A percentile compares a stretch with the other conserved stretches of the same genome.
phyloP scores from a whole-genome alignment of 2,113 vertebrate species.

The Eulacestoma nigropectus region DNA sequence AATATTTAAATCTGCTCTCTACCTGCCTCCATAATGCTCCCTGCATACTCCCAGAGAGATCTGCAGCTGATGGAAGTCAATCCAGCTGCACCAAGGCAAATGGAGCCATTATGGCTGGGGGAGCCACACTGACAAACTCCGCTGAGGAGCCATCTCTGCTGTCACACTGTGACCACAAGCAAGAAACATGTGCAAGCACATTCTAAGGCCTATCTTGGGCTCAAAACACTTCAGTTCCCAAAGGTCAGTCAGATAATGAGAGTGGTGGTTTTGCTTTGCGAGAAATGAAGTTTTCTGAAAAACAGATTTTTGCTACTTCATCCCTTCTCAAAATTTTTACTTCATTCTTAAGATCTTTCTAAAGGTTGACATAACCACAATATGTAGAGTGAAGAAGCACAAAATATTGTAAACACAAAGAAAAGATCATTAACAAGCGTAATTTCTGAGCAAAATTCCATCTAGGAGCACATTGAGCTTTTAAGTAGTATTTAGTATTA shows the following conservation, averaged over 20 bases:
- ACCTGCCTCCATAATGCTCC: rapidly evolving
- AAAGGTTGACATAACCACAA: neutral
- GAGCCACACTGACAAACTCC: neutral
- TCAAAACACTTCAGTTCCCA: neutral
- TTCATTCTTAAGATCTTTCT: neutral
- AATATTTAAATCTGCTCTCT: neutral
- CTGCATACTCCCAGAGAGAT: neutral
- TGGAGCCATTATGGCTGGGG: neutral
- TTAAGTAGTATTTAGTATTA: constrained; percentile 17
- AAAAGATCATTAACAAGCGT: neutral
- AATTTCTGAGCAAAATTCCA: neutral
- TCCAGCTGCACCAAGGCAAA: neutral
- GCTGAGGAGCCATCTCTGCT: neutral
- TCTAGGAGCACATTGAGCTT: neutral
- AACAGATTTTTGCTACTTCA: neutral
- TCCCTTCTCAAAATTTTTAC: neutral
- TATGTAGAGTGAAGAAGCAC: neutral
- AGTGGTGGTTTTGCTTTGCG: neutral
- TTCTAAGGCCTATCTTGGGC: neutral
- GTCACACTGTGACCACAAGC: neutral
- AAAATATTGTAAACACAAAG: neutral
- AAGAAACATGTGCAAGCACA: neutral
- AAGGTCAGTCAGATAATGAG: neutral
- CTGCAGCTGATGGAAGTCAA: neutral
- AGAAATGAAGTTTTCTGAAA: neutral